A percentile compares a stretch with the other conserved stretches of the same genome.
Conservation (phyloP, 2,797 vertebrate species). For the Limnodromus scolopaceus region DNA sequence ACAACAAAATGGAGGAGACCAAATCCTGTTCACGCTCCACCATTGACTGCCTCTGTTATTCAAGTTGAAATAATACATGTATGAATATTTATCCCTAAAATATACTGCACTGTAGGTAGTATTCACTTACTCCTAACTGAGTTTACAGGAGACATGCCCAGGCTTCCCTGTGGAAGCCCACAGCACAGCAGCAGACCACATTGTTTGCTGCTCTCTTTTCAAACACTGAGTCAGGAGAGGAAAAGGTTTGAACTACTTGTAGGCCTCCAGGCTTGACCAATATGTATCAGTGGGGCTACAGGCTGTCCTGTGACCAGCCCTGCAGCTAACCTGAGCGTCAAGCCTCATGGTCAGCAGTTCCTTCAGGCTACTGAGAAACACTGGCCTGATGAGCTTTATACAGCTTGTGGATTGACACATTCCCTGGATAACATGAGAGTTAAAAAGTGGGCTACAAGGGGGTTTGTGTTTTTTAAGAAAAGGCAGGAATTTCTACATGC, state of each 20-base stretch:
- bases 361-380: background rate
- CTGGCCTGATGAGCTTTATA: background rate
- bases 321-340: background rate
- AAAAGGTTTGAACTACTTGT: background rate
- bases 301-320: background rate
- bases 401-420: background rate
- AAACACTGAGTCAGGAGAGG: background rate
- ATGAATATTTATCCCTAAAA: background rate
- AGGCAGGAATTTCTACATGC: background rate
- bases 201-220: background rate
- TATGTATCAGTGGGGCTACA: background rate
- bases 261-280: background rate
- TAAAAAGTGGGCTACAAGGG: background rate
- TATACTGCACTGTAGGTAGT: background rate
- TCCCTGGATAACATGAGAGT: background rate
- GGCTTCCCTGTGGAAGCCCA: background rate
- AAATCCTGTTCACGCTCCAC: background rate
- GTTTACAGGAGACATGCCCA: background rate
- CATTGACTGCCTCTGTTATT: background rate
- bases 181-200: background rate
- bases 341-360: background rate
- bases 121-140: background rate
- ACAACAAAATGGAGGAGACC: background rate
- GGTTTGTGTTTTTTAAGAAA: background rate
- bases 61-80: background rate